phyloP scores from a whole-genome alignment of 2,797 vertebrate genomes.

The Xenops minutus region DNA sequence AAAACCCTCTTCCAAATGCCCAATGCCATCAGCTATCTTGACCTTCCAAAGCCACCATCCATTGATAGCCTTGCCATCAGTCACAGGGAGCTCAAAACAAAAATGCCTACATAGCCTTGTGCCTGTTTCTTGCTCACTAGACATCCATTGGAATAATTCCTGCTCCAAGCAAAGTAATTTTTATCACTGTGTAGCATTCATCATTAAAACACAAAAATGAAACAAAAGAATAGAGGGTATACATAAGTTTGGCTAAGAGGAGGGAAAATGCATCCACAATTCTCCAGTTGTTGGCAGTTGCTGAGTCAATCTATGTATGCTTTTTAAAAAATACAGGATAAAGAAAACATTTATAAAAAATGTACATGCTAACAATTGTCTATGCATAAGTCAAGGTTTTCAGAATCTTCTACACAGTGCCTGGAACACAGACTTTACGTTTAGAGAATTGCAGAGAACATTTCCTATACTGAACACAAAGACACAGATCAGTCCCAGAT shows the following conservation, averaged over 20 bases:
- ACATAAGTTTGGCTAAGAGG: neutral
- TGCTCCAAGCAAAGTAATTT: neutral
- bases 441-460: constrained; percentile 33
- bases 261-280: neutral
- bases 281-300: neutral
- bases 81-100: neutral
- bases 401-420: neutral
- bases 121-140: neutral
- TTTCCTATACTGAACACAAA: constrained; percentile 36
- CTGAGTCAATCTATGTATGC: neutral
- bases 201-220: neutral
- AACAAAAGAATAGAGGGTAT: neutral
- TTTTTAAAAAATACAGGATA: neutral
- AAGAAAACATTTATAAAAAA: neutral
- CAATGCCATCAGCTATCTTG: neutral
- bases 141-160: neutral
- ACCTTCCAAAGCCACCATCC: neutral
- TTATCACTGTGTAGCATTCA: neutral
- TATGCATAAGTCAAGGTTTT: neutral
- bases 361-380: neutral
- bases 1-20: neutral
- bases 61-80: neutral
- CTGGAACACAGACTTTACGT: neutral
- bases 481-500: constrained; percentile 51
- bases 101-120: neutral